Conservation (phyloP, 2,888 invertebrate genomes). For the Trachelus iudaicus region DNA sequence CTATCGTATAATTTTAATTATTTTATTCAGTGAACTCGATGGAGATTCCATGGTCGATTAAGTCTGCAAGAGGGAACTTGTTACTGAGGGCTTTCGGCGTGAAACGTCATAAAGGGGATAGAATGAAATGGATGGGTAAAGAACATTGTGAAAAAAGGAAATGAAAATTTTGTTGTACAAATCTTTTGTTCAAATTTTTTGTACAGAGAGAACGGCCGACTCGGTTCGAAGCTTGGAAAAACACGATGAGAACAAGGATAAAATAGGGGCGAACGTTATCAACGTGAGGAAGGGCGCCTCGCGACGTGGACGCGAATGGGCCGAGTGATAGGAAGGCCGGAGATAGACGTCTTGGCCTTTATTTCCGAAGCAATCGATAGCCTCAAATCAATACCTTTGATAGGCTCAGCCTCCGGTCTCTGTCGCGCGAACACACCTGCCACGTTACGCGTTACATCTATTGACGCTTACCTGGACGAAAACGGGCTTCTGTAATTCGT, state of each 20-base stretch:
- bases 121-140: background rate
- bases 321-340: slow-evolving; percentile 12
- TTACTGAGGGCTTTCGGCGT: background rate
- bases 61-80: background rate
- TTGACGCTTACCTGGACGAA: background rate
- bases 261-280: background rate
- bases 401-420: slow-evolving; percentile 35
- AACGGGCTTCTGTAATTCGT: background rate
- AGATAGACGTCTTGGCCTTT: slow-evolving; percentile 44
- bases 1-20: background rate
- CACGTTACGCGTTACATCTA: background rate
- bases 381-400: slow-evolving; percentile 48
- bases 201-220: background rate
- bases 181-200: background rate
- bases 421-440: slow-evolving; percentile 32
- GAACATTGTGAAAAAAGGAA: no score
- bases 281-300: background rate
- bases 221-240: background rate
- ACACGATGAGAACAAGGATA: background rate
- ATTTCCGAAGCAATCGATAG: slow-evolving; percentile 52
- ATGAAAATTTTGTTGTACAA: no score
- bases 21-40: no score
- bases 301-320: background rate
- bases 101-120: background rate
- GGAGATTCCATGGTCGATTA: no score